Base-by-base conservation (phyloP, 2,113 vertebrate species). In the Corapipo altera region DNA sequence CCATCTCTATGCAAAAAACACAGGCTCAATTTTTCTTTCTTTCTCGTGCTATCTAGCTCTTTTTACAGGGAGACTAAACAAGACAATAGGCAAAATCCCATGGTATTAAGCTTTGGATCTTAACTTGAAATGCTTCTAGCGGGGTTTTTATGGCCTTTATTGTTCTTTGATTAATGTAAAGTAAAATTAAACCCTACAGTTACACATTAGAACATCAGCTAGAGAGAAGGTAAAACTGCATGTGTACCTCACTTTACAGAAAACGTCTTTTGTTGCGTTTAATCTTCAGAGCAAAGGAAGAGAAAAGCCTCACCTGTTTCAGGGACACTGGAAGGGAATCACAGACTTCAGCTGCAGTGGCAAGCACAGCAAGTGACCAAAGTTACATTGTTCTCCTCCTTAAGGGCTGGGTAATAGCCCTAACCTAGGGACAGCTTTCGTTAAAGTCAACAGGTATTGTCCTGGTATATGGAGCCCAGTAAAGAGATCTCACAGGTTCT, bases 1-100 rank as follows among this genome's bases (percentile, higher is more conserved):
- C 97, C 97, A 97, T 95, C 93, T 97, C 98, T 97, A 97, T 98
- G 98, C 96, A 98, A 98, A 98, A 98, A 97, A 97, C 97, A 97
- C 43, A 33, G 97, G 98, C 97, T 98, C 98, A 82, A 98, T 99
- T 99, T 99, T 98, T 98, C 98, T 98, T 98, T 98, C 98, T 98
- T 98, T 98, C 97, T 98, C 69, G 32, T 64, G 96, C 97, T 96
- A 93, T 97, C 97, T 95, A 91, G 95, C 95, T 97, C 98, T 97
- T 97, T 98, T 98, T 98, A 67, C 94, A 70, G 93, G 94, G 69
- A 81, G 91, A 93, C 86, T 44, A 74, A 91, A 73, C 91, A 89
- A 97, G 97, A 98, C 98, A 98, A 98, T 97, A 89, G 97, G 85
- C 79, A 93, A 95, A 95, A 95, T 95, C 97, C 97, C 97, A 76